phyloP scores from a whole-genome alignment of 2,113 vertebrate species.

The Zosterops borbonicus region DNA sequence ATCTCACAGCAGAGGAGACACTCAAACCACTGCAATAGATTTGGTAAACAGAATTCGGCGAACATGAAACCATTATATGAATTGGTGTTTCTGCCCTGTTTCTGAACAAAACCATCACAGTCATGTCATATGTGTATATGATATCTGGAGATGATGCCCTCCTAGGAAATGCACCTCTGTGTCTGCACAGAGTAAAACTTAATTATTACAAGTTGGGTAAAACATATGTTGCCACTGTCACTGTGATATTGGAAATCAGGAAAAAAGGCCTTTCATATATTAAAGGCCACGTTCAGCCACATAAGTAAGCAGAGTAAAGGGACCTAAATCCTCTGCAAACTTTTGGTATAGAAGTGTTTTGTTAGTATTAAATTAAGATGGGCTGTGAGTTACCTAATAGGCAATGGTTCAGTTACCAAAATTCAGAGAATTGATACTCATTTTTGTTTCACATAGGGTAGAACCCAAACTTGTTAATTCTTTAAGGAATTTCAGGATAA shows the following conservation, averaged over 20 bases:
- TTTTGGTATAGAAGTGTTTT: not conserved
- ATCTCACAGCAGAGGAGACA: no score
- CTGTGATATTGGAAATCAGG: not conserved
- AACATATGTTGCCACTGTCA: not conserved
- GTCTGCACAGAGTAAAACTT: not conserved
- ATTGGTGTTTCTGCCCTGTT: no score
- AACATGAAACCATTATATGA: no score
- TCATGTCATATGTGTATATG: not conserved
- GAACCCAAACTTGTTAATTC: not conserved
- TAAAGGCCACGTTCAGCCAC: not conserved
- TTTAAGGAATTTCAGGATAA: not conserved
- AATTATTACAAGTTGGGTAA: not conserved
- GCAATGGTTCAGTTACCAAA: not conserved
- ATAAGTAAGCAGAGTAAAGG: not conserved
- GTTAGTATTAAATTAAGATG: not conserved
- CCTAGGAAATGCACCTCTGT: not conserved
- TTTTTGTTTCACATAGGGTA: not conserved
- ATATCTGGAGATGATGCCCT: not conserved
- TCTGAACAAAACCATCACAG: no score
- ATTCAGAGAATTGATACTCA: not conserved
- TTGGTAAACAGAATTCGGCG: no score
- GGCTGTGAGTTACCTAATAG: not conserved
- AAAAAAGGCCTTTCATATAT: not conserved
- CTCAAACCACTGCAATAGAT: no score
- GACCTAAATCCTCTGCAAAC: not conserved